Base-by-base conservation (phyloP, 2,888 invertebrate species). In the Parasteatoda lunata region DNA sequence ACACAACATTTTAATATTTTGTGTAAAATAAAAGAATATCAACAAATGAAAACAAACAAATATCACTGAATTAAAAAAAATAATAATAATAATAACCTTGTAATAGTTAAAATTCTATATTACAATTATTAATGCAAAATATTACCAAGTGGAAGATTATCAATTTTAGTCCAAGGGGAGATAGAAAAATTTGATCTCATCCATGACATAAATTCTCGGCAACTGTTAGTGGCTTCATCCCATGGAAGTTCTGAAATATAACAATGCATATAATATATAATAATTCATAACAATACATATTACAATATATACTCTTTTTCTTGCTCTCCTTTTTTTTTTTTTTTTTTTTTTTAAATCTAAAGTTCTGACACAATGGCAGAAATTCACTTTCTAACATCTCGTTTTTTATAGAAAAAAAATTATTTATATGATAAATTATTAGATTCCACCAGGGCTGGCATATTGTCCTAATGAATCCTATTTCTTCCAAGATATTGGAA, bases 181-280 rank as follows among this genome's bases (percentile, higher is more conserved):
- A 66, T 69, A 77, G 94, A 93, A 92, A 95, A 95, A 84, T 95
- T 94, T 87, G 93, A 94, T 59, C 94, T 94, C 90, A 94, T 94
- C 96, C 96, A 98, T 88, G 94, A 94, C 72, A 93, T 92, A 92
- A 94, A 98, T 91, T 97, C 96, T 88, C 92, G 91, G 91, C 96
- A 96, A 47, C 93, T 93, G 73, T 92, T 91, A 85, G 94, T 93
- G 6, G 98, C 96, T 91, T 96, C 95, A 93, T 97, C 96, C 99
- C 99, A 99, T 70, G 99, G 98, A 90, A 99, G 92, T 93, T 98
- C 98, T 97, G 93, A 30, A 75, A 81, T 49, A 71, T 7, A 64
- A n/a, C n/a, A n/a, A n/a, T n/a, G n/a, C n/a, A n/a, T n/a, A n/a
- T n/a, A n/a, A n/a, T n/a, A n/a, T n/a, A n/a, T n/a, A n/a, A n/a